Percentiles rank a stretch among this genome's conserved stretches.
phyloP scores from a whole-genome alignment of 2,113 vertebrate species.

The Oceanites oceanicus region DNA sequence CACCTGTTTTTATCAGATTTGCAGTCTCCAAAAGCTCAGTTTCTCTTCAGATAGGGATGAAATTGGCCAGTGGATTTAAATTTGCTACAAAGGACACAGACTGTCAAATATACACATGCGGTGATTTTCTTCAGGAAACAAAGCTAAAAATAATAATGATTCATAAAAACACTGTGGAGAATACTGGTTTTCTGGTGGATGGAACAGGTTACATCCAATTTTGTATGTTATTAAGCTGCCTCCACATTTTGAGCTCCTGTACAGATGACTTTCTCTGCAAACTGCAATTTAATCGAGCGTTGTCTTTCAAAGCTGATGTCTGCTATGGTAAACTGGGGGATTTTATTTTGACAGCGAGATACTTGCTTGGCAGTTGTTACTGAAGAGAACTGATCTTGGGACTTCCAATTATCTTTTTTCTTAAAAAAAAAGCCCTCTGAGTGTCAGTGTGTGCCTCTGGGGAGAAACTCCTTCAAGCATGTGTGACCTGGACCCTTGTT shows the following conservation, averaged over 20 bases:
- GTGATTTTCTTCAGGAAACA: slow-evolving; percentile 28
- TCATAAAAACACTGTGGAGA: neutral
- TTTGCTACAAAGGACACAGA: neutral
- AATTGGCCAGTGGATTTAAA: neutral
- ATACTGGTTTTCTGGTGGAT: neutral
- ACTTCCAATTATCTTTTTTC: neutral
- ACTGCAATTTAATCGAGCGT: neutral
- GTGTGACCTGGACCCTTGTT: neutral
- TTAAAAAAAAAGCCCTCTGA: neutral
- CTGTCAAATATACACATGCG: neutral
- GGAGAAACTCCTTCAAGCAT: neutral
- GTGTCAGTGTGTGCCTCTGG: neutral
- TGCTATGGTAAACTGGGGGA: neutral
- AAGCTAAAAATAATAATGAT: slow-evolving; percentile 15
- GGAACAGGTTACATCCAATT: slow-evolving; percentile 27
- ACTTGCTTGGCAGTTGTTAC: neutral
- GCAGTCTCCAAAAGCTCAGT: neutral
- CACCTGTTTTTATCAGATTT: neutral
- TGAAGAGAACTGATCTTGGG: neutral
- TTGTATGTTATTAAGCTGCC: neutral
- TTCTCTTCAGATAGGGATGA: neutral
- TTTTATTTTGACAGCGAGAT: neutral
- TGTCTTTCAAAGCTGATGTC: neutral
- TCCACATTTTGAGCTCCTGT: neutral
- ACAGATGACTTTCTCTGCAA: neutral